Evolutionary conservation across 2,797 vertebrate species (phyloP), one percentile per base, ranked within the genome.

Genomic region (Acipenser ruthenus): DNA sequence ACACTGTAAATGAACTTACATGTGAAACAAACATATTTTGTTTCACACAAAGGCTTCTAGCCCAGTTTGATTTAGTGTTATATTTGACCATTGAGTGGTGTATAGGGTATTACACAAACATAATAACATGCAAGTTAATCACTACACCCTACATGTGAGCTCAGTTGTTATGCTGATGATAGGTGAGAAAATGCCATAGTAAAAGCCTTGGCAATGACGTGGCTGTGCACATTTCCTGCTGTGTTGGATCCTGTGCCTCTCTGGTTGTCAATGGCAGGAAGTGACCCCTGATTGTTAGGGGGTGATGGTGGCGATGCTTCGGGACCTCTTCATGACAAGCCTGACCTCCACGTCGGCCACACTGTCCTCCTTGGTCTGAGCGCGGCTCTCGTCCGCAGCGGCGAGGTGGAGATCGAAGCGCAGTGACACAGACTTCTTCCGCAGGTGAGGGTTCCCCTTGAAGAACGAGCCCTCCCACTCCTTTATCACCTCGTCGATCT

Each of bases 391-490:
- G 0, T 96, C 93, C 0, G 94, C 91, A 12, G 92, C 90, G 0
- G 88, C 88, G 87, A 99, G 89, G 79, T 98, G 96, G 60, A 99
- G 93, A 75, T 99, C 95, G 50, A 99, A 99, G 60, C 96, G 94
- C 77, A 99, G 80, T 0, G 96, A 99, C 74, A 97, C 95, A 0
- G 95, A 99, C 78, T 99, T 99, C 88, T 96, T 99, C 68, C 95
- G 86, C 76, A 99, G 82, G 67, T 91, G 94, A 13, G 96, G 96
- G 74, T 99, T 98, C 80, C 96, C 95, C 80, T 94, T 91, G 85
- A 99, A 99, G 87, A 99, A 96, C 4, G 96, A 98, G 10, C 94
- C 94, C 83, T 99, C 96, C 96, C 96, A 99, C 77, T 96, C 92
- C 78, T 93, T 95, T 59, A 99, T 98, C 66, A 96, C 92, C 84